phyloP scores from a whole-genome alignment of 2,888 invertebrate genomes.

The Caenorhabditis sp. region DNA sequence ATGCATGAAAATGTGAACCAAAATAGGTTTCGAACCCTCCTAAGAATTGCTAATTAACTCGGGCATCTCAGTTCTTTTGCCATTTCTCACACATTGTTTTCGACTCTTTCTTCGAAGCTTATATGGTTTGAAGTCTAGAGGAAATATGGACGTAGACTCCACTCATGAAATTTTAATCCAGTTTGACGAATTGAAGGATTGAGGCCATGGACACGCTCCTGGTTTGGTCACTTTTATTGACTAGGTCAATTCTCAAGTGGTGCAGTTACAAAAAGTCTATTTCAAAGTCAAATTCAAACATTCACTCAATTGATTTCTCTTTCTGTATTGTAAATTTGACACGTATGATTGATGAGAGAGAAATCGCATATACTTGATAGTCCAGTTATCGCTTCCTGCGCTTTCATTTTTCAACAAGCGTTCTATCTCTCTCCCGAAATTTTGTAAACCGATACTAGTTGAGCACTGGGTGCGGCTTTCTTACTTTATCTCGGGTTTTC shows the following conservation, averaged over 20 bases:
- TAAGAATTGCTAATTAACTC: conserved; percentile 54
- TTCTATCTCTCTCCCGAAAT: neutral
- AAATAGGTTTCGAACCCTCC: conserved; percentile 27
- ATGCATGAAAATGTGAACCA: conserved; percentile 56
- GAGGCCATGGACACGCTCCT: conserved; percentile 38
- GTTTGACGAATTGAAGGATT: conserved; percentile 56
- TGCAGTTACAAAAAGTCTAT: neutral
- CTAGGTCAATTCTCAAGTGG: conserved; percentile 32
- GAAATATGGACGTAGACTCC: conserved; percentile 14
- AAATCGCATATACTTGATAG: conserved; percentile 40
- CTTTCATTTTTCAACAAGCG: conserved; percentile 40
- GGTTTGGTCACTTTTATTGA: conserved; percentile 34
- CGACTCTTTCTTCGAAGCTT: conserved; percentile 4
- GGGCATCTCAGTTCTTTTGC: conserved; percentile 33
- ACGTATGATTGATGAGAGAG: conserved; percentile 45
- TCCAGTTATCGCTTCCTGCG: conserved; percentile 39
- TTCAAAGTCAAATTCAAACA: conserved; percentile 10
- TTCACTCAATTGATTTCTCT: conserved; percentile 10
- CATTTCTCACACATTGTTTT: conserved; percentile 17
- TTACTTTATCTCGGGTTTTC: neutral
- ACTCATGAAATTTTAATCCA: conserved; percentile 56
- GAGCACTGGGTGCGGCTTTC: neutral
- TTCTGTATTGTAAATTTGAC: conserved; percentile 52
- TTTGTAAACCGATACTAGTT: conserved; percentile 49
- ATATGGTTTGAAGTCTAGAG: conserved; percentile 15